Evolutionary conservation across 2,797 vertebrate species (phyloP).

Genomic region (Scomberomorus guttatus): DNA sequence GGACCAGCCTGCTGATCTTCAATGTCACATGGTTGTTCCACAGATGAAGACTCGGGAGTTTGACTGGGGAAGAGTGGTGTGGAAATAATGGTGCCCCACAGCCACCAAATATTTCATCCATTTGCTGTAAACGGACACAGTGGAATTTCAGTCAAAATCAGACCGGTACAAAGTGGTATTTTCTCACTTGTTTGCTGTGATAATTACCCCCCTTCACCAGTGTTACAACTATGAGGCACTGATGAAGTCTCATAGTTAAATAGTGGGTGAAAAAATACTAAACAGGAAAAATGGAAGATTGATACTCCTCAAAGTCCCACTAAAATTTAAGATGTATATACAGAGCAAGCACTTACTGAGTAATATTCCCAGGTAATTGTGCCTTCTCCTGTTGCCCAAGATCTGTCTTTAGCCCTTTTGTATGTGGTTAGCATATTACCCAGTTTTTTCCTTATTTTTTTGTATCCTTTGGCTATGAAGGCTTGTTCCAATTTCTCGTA

Average conservation of each 20-base stretch:
- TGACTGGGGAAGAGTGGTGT: neutral
- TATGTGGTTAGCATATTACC: neutral
- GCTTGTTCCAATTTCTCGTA: too few species aligned
- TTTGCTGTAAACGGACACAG: neutral
- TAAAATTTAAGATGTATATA: neutral
- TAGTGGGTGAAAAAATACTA: neutral
- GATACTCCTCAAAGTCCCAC: neutral
- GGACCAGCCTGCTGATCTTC: neutral
- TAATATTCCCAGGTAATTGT: neutral
- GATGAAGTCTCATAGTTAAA: neutral
- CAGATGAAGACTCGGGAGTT: neutral
- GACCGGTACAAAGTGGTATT: neutral
- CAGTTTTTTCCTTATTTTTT: too few species aligned
- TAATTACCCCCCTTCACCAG: neutral
- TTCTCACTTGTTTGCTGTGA: too few species aligned
- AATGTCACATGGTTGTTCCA: neutral
- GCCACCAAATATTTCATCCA: constrained; percentile 1
- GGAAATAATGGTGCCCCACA: neutral
- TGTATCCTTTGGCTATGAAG: too few species aligned
- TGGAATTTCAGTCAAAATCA: too few species aligned
- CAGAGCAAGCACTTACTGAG: neutral
- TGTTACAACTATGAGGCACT: neutral
- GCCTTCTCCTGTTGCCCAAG: neutral
- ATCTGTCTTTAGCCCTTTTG: neutral
- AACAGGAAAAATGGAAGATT: neutral